These are phyloP conservation scores for Malthinus flaveolus DNA, from an alignment of 2,888 invertebrate species.

Conservation along the genomic window DNA sequence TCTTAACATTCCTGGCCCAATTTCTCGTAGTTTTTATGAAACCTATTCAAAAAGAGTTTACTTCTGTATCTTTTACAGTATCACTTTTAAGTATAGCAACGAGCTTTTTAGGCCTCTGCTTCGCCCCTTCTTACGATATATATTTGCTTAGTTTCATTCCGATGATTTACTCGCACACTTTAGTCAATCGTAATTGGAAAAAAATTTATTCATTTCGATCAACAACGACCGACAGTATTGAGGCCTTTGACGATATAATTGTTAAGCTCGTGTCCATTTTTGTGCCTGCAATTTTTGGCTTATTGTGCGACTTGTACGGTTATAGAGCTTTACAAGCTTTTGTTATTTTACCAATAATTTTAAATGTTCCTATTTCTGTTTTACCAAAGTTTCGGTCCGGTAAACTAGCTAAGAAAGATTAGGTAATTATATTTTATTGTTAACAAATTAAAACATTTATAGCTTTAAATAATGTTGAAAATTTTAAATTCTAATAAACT, in stretches of 20 bases:
- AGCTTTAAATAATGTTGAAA: neutral
- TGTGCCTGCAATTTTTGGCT: constrained; percentile 17
- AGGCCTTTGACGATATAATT: constrained; percentile 8
- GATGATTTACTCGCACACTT: constrained; percentile 18
- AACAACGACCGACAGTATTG: constrained; percentile 9
- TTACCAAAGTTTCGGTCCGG: neutral
- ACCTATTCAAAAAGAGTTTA: neutral
- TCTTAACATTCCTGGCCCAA: constrained; percentile 21
- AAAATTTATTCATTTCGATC: constrained; percentile 5
- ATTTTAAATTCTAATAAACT: neutral
- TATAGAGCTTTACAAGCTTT: constrained; percentile 15
- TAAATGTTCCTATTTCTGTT: neutral
- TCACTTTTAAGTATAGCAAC: constrained; percentile 5
- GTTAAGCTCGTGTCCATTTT: constrained; percentile 11
- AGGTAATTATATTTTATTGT: neutral
- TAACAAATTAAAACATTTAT: neutral
- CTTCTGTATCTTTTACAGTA: neutral
- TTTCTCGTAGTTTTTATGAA: constrained; percentile 7
- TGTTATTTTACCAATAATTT: constrained; percentile 14
- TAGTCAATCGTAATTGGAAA: constrained; percentile 14
- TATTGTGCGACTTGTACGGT: constrained; percentile 23
- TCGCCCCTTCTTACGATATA: constrained; percentile 13
- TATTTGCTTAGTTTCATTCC: constrained; percentile 23
- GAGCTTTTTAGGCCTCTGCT: constrained; percentile 19
- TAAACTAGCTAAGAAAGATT: neutral